Percentiles rank a stretch among this genome's conserved stretches.
phyloP scores from a whole-genome alignment of 2,113 vertebrate genomes.

The Myotis brandtii region DNA sequence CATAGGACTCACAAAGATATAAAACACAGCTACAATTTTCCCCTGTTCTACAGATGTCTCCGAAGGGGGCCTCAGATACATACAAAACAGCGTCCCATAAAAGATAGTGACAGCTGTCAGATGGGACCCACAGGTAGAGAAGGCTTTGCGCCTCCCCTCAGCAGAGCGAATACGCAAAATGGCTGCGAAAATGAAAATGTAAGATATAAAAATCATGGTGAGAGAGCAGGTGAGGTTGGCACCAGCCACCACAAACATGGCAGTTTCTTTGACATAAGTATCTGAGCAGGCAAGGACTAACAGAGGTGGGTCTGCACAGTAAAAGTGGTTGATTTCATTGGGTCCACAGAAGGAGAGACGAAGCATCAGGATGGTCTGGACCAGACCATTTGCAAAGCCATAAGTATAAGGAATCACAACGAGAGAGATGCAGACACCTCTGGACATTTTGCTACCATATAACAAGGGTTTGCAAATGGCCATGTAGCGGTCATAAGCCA shows the following conservation, averaged over 20 bases:
- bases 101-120: slow-evolving; percentile 70
- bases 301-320: slow-evolving; percentile 84
- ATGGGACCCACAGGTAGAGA: slow-evolving; percentile 78
- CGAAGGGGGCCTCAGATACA: slow-evolving; percentile 67
- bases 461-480: slow-evolving; percentile 87
- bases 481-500: slow-evolving; percentile 86
- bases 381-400: slow-evolving; percentile 73
- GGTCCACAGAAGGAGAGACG: slow-evolving; percentile 84
- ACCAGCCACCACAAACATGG: slow-evolving; percentile 74
- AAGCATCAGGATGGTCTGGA: slow-evolving; percentile 73
- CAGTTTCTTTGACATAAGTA: slow-evolving; percentile 71
- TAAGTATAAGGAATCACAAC: slow-evolving; percentile 62
- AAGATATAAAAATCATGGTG: slow-evolving; percentile 66
- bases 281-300: slow-evolving; percentile 81
- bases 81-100: slow-evolving; percentile 73
- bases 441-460: slow-evolving; percentile 84
- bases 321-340: slow-evolving; percentile 81
- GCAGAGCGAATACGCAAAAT: slow-evolving; percentile 65
- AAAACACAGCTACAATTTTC: slow-evolving; percentile 74
- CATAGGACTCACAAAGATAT: slow-evolving; percentile 77
- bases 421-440: slow-evolving; percentile 56
- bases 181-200: slow-evolving; percentile 61
- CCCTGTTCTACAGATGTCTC: slow-evolving; percentile 64
- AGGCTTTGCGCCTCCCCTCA: slow-evolving; percentile 71
- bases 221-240: slow-evolving; percentile 71